Conservation (phyloP, 1,140 invertebrate species). For the Cataglyphis hispanica region DNA sequence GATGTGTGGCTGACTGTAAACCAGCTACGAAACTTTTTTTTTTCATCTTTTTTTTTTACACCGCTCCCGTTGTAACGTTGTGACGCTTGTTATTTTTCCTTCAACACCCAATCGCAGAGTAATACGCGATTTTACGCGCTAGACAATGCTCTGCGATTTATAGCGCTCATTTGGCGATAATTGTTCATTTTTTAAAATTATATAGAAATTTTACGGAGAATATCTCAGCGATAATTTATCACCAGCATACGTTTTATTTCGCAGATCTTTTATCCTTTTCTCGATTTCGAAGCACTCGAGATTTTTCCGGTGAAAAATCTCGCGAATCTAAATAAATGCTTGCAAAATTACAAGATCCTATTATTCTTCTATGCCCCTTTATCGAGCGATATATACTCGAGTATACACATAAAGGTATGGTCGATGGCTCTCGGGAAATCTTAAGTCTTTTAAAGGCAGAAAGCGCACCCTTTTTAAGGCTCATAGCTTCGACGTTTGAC, state of each 20-base stretch:
- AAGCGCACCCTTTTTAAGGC: neutral
- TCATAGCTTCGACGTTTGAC: constrained; percentile 38
- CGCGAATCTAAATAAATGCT: neutral
- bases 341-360: constrained; percentile 19
- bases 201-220: neutral
- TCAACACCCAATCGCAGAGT: neutral
- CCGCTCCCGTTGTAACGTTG: neutral
- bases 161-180: neutral
- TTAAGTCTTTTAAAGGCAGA: constrained; percentile 44
- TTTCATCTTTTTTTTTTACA: constrained; percentile 2
- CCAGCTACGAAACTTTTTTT: constrained; percentile 21
- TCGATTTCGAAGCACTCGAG: neutral
- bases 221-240: neutral
- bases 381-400: neutral
- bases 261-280: neutral
- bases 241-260: neutral
- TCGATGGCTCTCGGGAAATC: constrained; percentile 33
- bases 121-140: neutral
- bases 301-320: constrained; percentile 11
- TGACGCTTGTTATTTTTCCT: neutral
- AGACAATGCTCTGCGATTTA: neutral
- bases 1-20: constrained; percentile 26
- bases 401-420: constrained; percentile 16
- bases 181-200: neutral
- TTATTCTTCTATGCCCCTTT: neutral